A percentile compares a stretch with the other conserved stretches of the same genome.
phyloP scores from a whole-genome alignment of 2,888 invertebrate species.

The Listrodromus nycthemerus region DNA sequence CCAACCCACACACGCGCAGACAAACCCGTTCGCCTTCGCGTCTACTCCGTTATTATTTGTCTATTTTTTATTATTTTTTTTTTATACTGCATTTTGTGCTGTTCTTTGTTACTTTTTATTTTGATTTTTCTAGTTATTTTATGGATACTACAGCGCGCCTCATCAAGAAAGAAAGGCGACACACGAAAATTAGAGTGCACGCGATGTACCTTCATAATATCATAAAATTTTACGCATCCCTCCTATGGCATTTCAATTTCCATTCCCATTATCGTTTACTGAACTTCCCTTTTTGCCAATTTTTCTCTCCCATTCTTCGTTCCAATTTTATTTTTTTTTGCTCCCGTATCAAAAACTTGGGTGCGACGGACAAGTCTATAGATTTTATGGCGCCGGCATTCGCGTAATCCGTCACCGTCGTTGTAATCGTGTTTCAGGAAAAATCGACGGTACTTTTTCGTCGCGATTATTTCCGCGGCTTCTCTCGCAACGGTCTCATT shows the following conservation, averaged over 20 bases:
- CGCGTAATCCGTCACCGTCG: neutral
- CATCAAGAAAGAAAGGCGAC: slow-evolving; percentile 26
- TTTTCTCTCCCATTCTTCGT: neutral
- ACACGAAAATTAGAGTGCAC: slow-evolving; percentile 12
- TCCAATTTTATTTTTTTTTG: neutral
- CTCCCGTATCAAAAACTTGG: neutral
- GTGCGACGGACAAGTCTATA: neutral
- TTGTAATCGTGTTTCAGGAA: neutral
- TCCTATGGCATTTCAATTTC: slow-evolving; percentile 52
- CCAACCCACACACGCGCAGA: neutral
- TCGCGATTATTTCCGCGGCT: neutral
- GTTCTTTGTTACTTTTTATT: slow-evolving; percentile 38
- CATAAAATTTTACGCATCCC: slow-evolving; percentile 55
- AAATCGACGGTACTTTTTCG: neutral
- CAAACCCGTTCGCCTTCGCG: slow-evolving; percentile 32
- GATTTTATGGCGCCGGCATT: neutral
- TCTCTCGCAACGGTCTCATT: slow-evolving; percentile 6
- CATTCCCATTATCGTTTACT: slow-evolving; percentile 29
- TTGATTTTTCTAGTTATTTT: slow-evolving; percentile 38
- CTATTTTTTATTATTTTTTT: slow-evolving; percentile 44
- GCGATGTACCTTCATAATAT: slow-evolving; percentile 7
- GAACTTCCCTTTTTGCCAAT: slow-evolving; percentile 17
- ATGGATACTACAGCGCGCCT: slow-evolving; percentile 14
- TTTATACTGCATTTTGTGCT: slow-evolving; percentile 39
- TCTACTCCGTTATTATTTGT: slow-evolving; percentile 56